These are phyloP conservation scores for Aphaenogaster rudis DNA, from an alignment of 1,140 invertebrate species.

Conservation along the genomic window DNA sequence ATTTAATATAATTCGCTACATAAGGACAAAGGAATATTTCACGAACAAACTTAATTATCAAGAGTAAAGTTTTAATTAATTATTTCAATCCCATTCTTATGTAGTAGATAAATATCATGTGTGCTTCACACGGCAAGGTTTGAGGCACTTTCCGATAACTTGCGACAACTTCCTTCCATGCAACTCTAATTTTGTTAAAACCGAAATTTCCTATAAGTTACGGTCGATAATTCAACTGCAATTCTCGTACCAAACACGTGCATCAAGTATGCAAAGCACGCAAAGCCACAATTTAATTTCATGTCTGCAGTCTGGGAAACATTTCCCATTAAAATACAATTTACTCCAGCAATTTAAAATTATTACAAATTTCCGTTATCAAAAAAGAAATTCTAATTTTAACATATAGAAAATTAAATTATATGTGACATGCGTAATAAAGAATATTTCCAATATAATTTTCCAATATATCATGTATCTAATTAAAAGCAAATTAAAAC, in stretches of 20 bases:
- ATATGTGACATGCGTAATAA: not conserved
- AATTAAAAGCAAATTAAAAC: not conserved
- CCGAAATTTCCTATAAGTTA: slow-evolving; percentile 24
- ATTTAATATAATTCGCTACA: not conserved
- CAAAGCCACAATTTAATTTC: slow-evolving; percentile 19
- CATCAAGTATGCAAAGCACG: not conserved
- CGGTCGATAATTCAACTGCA: slow-evolving; percentile 23
- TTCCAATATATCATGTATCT: not conserved
- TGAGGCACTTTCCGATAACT: not conserved
- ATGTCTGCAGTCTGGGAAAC: not conserved
- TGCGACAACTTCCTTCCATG: not conserved
- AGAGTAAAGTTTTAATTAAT: slow-evolving; percentile 2
- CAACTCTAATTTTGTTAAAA: slow-evolving; percentile 21
- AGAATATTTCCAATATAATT: not conserved
- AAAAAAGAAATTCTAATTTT: slow-evolving; percentile 4
- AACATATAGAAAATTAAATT: not conserved
- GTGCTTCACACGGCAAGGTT: not conserved
- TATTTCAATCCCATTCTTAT: not conserved
- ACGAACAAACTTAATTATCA: not conserved
- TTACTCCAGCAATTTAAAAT: not conserved
- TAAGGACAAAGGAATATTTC: not conserved
- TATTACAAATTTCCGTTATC: not conserved
- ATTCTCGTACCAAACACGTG: not conserved
- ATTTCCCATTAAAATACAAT: slow-evolving; percentile 10
- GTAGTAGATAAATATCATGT: slow-evolving; percentile 1